Conservation (phyloP, 1,140 invertebrate species). For the Oscheius sp. region DNA sequence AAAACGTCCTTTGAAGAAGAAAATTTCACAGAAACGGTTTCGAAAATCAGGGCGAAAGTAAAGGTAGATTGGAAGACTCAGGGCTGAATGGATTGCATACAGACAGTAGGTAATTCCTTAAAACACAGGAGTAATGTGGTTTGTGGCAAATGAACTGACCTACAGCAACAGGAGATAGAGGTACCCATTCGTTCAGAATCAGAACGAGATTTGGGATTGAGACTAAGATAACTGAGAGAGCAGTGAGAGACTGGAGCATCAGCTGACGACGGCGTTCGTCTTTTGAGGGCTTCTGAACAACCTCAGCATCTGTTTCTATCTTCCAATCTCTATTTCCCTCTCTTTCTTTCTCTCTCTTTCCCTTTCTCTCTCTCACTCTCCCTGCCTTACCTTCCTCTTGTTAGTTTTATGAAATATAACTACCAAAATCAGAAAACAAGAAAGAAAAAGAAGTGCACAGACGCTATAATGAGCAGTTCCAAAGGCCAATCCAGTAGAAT, state of each 20-base stretch:
- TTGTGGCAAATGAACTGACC: background rate
- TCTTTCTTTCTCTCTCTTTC: background rate
- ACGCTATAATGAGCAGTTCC: conserved; percentile 16
- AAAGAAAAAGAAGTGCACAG: conserved; percentile 6
- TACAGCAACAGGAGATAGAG: conserved; percentile 3
- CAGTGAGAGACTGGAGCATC: background rate
- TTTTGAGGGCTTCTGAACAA: conserved; percentile 8
- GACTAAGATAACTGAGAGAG: background rate
- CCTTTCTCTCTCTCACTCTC: background rate
- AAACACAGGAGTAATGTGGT: background rate
- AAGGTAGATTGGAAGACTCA: conserved; percentile 24
- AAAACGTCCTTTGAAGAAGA: too few species aligned
- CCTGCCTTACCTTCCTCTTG: background rate
- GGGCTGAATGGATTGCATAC: conserved; percentile 12
- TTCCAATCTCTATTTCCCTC: too few species aligned
- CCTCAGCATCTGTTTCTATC: background rate
- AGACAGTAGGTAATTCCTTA: conserved; percentile 22
- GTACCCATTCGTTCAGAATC: background rate
- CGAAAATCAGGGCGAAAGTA: conserved; percentile 24
- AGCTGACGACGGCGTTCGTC: conserved; percentile 2
- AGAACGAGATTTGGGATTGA: background rate
- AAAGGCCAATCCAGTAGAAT: conserved; percentile 21
- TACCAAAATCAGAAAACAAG: conserved; percentile 5
- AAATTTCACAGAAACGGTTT: background rate
- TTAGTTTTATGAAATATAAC: conserved; percentile 3